These are phyloP conservation scores for Camponotus fellah DNA, from an alignment of 2,888 invertebrate genomes.

Conservation along the genomic window DNA sequence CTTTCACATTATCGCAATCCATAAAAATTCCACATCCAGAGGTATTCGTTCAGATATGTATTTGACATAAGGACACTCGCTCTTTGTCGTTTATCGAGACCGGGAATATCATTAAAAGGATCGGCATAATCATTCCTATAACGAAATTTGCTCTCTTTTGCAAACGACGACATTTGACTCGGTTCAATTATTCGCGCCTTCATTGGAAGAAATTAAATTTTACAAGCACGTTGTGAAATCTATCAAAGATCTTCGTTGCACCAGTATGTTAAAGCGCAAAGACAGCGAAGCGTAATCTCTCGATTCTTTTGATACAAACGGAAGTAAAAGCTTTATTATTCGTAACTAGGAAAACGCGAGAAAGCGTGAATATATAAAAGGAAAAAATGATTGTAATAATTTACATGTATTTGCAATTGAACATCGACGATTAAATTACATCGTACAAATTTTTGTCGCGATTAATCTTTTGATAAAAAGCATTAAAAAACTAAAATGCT, in stretches of 20 bases:
- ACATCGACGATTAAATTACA: conserved; percentile 13
- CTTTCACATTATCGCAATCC: conserved; percentile 11
- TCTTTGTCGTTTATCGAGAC: conserved; percentile 23
- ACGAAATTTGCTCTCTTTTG: conserved; percentile 15
- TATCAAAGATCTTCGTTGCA: neutral
- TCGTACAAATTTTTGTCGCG: conserved; percentile 8
- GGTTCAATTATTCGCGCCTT: conserved; percentile 41
- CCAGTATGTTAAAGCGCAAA: neutral
- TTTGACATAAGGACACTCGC: conserved; percentile 6
- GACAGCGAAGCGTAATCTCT: conserved; percentile 22
- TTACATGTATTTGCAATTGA: neutral
- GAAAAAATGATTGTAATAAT: neutral
- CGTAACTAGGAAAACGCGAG: conserved; percentile 26
- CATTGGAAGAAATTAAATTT: conserved; percentile 36
- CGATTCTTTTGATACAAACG: neutral
- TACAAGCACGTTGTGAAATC: conserved; percentile 26
- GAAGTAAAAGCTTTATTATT: conserved; percentile 34
- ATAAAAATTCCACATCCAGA: conserved; percentile 17
- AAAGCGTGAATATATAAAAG: conserved; percentile 1
- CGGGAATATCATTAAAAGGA: conserved; percentile 30
- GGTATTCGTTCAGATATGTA: neutral
- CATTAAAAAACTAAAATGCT: neutral
- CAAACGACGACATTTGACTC: conserved; percentile 17
- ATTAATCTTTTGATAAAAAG: neutral
- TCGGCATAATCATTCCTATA: conserved; percentile 8